Evolutionary conservation across 2,113 vertebrate species (phyloP).

Genomic region (Nesoenas mayeri): DNA sequence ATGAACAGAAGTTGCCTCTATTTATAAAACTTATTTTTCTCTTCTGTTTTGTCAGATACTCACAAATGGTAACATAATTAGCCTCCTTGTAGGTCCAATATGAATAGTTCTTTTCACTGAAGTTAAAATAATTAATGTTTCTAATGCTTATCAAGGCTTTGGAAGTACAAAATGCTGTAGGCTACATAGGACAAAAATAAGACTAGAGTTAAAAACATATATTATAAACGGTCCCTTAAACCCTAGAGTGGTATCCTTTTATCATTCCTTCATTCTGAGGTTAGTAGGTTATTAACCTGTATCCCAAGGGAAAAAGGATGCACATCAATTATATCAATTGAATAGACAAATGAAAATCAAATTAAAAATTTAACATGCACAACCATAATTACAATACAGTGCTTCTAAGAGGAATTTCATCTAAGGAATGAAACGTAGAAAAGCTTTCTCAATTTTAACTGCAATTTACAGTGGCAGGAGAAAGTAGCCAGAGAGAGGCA

Average conservation of each 20-base stretch:
- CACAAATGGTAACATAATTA: not conserved
- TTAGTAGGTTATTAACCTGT: slow-evolving; percentile 71
- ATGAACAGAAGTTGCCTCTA: not conserved
- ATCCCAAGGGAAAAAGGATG: slow-evolving; percentile 46
- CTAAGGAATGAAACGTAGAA: not conserved
- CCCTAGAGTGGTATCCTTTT: slow-evolving; percentile 56
- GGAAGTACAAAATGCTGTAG: slow-evolving; percentile 25
- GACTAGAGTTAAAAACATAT: slow-evolving; percentile 28
- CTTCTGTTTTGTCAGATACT: not conserved
- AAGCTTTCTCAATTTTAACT: slow-evolving; percentile 25
- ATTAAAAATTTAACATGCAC: slow-evolving; percentile 70
- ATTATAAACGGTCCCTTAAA: slow-evolving; percentile 58
- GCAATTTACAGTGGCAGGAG: not conserved
- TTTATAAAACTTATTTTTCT: slow-evolving; percentile 33
- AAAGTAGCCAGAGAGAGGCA: not conserved
- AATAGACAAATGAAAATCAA: slow-evolving; percentile 72
- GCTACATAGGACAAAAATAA: slow-evolving; percentile 51
- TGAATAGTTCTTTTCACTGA: not conserved
- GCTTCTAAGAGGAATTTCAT: slow-evolving; percentile 53
- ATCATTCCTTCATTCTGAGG: slow-evolving; percentile 57
- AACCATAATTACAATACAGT: slow-evolving; percentile 44
- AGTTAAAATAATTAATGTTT: slow-evolving; percentile 57
- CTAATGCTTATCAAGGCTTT: slow-evolving; percentile 21
- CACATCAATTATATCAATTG: slow-evolving; percentile 60
- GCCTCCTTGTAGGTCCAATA: not conserved